Percentiles rank a stretch among this genome's conserved stretches.
These are phyloP conservation scores for Taeniopygia guttata DNA, from an alignment of 2,797 vertebrate genomes.

Conservation along the genomic window DNA sequence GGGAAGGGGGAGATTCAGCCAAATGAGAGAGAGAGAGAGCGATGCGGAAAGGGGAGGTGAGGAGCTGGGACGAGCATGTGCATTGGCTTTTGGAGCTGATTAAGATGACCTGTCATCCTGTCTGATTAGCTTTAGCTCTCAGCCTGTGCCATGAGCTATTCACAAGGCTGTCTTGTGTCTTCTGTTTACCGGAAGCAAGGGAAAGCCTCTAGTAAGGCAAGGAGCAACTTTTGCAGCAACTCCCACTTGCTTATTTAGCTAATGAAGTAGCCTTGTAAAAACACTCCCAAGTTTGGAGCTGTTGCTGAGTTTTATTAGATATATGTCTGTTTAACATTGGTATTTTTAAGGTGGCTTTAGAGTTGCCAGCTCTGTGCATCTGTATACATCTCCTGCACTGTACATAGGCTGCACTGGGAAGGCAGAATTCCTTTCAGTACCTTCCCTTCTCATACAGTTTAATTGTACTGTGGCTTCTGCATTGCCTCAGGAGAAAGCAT, in stretches of 20 bases:
- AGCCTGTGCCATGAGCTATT: constrained; percentile 41
- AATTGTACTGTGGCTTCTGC: not conserved
- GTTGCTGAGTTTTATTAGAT: constrained; percentile 32
- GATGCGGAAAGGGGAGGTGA: not conserved
- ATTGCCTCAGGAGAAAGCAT: not conserved
- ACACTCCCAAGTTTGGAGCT: constrained; percentile 37
- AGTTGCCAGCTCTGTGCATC: not conserved
- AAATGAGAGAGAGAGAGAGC: not conserved
- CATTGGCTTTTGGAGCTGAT: constrained; percentile 64
- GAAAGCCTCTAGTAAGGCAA: not conserved
- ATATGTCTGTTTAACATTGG: not conserved
- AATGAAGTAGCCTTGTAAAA: constrained; percentile 62
- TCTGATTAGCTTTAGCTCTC: constrained; percentile 41
- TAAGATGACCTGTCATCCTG: constrained; percentile 51
- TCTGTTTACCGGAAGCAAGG: constrained; percentile 50
- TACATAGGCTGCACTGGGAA: not conserved
- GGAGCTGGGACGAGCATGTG: constrained; percentile 39
- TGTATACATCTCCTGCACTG: not conserved
- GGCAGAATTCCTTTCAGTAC: not conserved
- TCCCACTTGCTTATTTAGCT: constrained; percentile 39
- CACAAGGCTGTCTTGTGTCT: constrained; percentile 40
- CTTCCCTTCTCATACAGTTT: not conserved
- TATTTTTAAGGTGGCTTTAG: constrained; percentile 14
- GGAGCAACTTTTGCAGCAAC: constrained; percentile 17
- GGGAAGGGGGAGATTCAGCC: constrained; percentile 21